phyloP scores from a whole-genome alignment of 2,888 invertebrate species.

The Brachylomia viminalis region DNA sequence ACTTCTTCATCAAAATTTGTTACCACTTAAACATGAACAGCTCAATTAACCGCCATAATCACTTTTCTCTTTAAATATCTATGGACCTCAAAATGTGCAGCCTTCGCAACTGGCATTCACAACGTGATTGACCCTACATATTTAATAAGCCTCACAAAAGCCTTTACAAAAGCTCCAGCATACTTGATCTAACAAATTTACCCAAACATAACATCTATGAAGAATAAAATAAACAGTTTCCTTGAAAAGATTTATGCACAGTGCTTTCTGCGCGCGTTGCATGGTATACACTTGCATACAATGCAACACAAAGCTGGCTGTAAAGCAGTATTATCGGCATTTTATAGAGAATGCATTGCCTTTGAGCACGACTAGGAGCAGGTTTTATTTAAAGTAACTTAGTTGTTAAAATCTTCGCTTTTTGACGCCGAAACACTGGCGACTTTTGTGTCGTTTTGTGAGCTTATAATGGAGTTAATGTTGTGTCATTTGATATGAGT shows the following conservation, averaged over 20 bases:
- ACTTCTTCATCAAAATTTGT: neutral
- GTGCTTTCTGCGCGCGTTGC: constrained; percentile 45
- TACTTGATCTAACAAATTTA: constrained; percentile 63
- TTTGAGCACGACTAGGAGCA: constrained; percentile 64
- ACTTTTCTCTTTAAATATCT: neutral
- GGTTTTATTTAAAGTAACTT: constrained; percentile 68
- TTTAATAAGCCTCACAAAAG: constrained; percentile 38
- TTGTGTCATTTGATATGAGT: constrained; percentile 23
- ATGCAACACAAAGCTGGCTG: constrained; percentile 70
- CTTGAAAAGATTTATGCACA: constrained; percentile 76
- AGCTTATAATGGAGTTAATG: constrained; percentile 27
- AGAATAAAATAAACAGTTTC: constrained; percentile 75
- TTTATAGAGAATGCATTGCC: constrained; percentile 75
- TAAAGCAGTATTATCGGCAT: constrained; percentile 76
- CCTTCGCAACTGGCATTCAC: neutral
- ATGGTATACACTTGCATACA: constrained; percentile 66
- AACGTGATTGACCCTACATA: constrained; percentile 19
- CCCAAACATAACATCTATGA: constrained; percentile 67
- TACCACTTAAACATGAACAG: neutral
- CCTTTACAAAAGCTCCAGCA: constrained; percentile 20
- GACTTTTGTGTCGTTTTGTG: constrained; percentile 31
- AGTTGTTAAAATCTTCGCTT: constrained; percentile 50
- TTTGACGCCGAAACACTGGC: constrained; percentile 49
- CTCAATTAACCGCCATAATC: neutral
- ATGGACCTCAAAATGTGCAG: neutral